phyloP scores from a whole-genome alignment of 2,113 vertebrate genomes.

The Scomber scombrus region DNA sequence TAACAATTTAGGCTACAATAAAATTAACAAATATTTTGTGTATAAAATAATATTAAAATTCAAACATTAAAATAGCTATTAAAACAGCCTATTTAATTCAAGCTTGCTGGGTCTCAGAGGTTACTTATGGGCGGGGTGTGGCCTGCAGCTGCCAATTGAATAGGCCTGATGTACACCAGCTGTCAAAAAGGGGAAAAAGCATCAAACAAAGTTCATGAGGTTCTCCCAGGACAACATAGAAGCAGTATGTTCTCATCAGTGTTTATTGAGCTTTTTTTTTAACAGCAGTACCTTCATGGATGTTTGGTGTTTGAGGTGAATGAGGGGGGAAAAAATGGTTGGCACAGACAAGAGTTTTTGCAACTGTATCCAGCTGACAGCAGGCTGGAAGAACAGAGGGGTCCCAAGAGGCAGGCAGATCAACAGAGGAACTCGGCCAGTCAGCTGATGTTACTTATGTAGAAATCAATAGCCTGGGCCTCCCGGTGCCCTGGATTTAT shows the following conservation, averaged over 20 bases:
- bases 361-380: constrained; percentile 40
- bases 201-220: neutral
- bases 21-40: no score
- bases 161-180: neutral
- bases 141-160: no score
- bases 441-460: constrained; percentile 67
- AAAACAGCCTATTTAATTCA: no score
- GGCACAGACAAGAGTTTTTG: constrained; percentile 14
- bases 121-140: no score
- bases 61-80: no score
- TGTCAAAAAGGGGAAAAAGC: neutral
- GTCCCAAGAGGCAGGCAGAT: constrained; percentile 48
- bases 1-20: no score
- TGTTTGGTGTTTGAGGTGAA: constrained; percentile 23
- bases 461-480: constrained; percentile 73
- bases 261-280: neutral
- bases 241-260: constrained; percentile 10
- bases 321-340: neutral
- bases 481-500: constrained; percentile 63
- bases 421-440: constrained; percentile 47
- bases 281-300: constrained; percentile 11
- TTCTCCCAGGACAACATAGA: constrained; percentile 9
- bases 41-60: no score
- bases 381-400: constrained; percentile 48
- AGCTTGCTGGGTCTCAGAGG: no score